Base-by-base conservation (phyloP, 2,797 vertebrate species). In the Phoebastria nigripes region DNA sequence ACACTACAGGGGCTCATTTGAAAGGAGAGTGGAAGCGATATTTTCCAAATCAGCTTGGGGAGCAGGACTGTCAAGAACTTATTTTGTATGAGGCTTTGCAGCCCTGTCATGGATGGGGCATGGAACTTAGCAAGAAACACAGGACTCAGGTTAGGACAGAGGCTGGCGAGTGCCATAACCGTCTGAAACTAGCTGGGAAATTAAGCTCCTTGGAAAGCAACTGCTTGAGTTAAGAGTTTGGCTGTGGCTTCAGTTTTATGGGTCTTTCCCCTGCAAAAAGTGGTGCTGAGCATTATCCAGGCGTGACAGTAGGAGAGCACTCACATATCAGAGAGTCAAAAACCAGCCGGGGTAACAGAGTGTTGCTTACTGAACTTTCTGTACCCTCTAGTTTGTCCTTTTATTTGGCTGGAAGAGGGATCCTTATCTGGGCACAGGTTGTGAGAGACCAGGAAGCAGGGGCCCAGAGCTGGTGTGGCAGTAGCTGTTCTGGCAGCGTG, bases 291-390 rank as follows among this genome's bases (percentile, higher is more conserved):
- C 12, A 0, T 81, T 79, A 47, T 15, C 31, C 13, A 25, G 54
- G 18, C 46, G 5, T 28, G 22, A 17, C 39, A 42, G 46, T 29
- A 37, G n/a, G 19, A 88, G 15, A 49, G 46, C 39, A 37, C 31
- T 73, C 1, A 1, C 0, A 0, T 26, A 12, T 44, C 22, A 4
- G 7, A 18, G 42, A 41, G 39, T 71, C 47, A 37, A 15, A 66
- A 52, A 14, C 11, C 54, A 66, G 10, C 6, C 1, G 3, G 52
- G 52, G 22, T 51, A 39, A 55, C 8, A 25, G 26, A 12, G 10
- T 21, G 37, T 20, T 11, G 4, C 66, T 62, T 5, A 5, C 18
- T 67, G 12, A 67, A 35, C 42, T 90, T 51, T 8, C 28, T 6
- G 0, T 35, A 28, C 28, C 11, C 2, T 41, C 65, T 15, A 8